These are phyloP conservation scores for Petrolisthes cinctipes DNA, from an alignment of 2,888 invertebrate genomes.

Conservation along the genomic window DNA sequence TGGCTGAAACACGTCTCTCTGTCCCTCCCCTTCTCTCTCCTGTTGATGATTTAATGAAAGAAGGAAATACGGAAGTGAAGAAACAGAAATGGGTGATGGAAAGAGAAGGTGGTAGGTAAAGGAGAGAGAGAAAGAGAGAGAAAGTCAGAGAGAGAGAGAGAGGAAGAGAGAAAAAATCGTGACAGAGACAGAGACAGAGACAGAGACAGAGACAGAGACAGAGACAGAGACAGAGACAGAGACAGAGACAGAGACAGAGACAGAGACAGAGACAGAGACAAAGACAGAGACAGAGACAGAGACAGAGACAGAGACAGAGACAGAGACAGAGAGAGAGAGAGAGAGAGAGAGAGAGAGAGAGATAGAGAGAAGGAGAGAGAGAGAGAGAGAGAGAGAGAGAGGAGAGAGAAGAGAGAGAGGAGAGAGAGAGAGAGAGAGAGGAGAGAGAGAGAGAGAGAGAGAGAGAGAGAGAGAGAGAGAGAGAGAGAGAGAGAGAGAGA, in stretches of 20 bases:
- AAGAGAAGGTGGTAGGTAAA: no score
- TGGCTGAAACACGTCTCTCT: no score
- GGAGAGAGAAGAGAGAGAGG: not conserved
- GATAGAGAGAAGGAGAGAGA: not conserved
- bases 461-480: not conserved
- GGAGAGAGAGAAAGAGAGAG: constrained; percentile 12
- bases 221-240: not conserved
- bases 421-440: not conserved
- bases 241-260: not conserved
- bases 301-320: not conserved
- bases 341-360: constrained; percentile 6
- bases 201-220: not conserved
- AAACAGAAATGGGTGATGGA: not conserved
- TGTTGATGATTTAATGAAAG: no score
- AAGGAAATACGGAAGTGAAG: not conserved
- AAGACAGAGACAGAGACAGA: not conserved
- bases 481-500: constrained; percentile 23
- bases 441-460: constrained; percentile 19
- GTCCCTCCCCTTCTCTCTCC: no score
- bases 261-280: not conserved
- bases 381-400: constrained; percentile 16
- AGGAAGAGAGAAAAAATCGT: not conserved
- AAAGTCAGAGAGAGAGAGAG: constrained; percentile 30
- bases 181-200: not conserved
- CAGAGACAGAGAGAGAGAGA: not conserved